Conservation (phyloP, 2,113 vertebrate species). For the Vulpes vulpes region DNA sequence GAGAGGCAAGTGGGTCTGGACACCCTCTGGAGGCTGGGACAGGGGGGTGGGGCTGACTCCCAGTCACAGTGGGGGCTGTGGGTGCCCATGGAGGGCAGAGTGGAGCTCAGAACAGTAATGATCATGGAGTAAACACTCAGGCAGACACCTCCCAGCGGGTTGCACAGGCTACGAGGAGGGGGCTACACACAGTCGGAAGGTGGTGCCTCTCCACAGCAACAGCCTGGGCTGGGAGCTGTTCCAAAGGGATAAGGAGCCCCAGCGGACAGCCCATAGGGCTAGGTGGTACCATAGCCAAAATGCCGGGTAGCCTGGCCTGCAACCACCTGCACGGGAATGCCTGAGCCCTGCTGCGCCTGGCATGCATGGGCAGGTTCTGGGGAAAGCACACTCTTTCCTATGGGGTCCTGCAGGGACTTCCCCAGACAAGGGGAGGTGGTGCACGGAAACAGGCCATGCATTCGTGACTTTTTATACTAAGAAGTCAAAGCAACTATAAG, state of each 20-base stretch:
- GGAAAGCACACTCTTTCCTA: background rate
- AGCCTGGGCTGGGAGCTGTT: background rate
- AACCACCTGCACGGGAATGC: background rate
- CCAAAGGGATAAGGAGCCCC: background rate
- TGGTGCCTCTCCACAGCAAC: background rate
- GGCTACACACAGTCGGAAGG: background rate
- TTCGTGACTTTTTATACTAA: background rate
- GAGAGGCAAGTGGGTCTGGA: background rate
- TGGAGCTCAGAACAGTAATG: rapidly evolving
- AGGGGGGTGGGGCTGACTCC: too few relatives aligned
- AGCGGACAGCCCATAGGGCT: background rate
- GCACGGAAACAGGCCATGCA: rapidly evolving
- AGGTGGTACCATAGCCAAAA: background rate
- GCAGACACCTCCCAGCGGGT: background rate
- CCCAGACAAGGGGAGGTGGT: background rate
- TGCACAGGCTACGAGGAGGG: background rate
- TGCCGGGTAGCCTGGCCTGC: background rate
- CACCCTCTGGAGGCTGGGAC: background rate
- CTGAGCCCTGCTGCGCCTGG: background rate
- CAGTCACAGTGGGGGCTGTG: background rate
- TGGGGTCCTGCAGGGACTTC: background rate
- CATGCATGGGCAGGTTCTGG: background rate
- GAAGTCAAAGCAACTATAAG: rapidly evolving
- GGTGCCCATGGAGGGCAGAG: background rate
- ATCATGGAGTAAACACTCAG: rapidly evolving